Percentiles rank a stretch among this genome's conserved stretches.
Evolutionary conservation across 2,797 vertebrate genomes (phyloP).

Genomic region (Lepilemur ruficaudatus): DNA sequence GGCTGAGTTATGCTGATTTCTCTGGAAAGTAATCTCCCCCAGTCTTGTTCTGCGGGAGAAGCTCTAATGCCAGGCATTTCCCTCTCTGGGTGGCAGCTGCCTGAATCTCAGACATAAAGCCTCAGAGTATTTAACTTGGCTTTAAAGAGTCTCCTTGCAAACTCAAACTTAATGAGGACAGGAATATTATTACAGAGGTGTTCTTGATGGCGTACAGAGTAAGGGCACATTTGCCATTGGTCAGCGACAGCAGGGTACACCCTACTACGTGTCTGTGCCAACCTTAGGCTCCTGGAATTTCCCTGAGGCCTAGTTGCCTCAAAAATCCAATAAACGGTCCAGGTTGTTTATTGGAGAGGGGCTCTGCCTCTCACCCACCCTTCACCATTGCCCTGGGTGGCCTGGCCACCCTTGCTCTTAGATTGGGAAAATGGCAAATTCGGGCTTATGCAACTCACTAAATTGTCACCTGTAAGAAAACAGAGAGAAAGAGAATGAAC

Average conservation of each 20-base stretch:
- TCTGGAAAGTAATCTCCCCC: not conserved
- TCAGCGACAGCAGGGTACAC: not conserved
- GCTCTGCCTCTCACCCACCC: not conserved
- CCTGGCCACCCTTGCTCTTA: constrained; percentile 11
- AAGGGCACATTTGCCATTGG: not conserved
- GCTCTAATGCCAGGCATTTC: not conserved
- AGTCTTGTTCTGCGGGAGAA: not conserved
- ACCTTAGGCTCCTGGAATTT: not conserved
- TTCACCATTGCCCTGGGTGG: not conserved
- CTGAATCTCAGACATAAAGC: not conserved
- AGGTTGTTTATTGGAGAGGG: constrained; percentile 33
- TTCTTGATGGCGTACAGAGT: not conserved
- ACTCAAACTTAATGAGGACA: constrained; percentile 42
- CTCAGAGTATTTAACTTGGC: constrained; percentile 49
- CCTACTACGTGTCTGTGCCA: not conserved
- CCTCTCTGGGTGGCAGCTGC: constrained; percentile 5
- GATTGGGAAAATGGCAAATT: not conserved
- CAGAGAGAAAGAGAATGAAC: not conserved
- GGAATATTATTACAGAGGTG: not conserved
- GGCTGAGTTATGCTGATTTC: not conserved
- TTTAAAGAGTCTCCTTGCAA: not conserved
- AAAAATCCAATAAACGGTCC: constrained; percentile 38
- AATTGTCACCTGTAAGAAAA: not conserved
- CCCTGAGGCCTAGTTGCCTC: constrained; percentile 1
- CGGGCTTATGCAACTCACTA: not conserved